Percentiles rank a stretch among this genome's conserved stretches.
Evolutionary conservation across 2,797 vertebrate species (phyloP).

Genomic region (Loriculus beryllinus): DNA sequence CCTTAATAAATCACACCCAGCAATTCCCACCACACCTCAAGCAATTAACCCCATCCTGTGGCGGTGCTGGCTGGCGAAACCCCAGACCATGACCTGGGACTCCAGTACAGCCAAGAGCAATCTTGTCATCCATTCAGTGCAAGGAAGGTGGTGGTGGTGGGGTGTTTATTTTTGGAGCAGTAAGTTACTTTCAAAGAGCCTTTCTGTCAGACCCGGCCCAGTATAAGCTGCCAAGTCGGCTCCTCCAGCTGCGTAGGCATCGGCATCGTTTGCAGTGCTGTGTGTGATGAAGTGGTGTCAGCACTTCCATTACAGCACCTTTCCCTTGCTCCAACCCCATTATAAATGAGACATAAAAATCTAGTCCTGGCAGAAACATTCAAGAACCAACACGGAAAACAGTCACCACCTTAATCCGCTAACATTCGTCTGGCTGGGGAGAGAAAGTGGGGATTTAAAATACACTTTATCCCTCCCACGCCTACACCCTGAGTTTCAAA

Average conservation of each 20-base stretch:
- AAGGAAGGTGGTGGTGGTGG: not conserved
- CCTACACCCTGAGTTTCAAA: slow-evolving; percentile 14
- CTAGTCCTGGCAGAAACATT: slow-evolving; percentile 7
- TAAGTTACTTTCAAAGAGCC: not conserved
- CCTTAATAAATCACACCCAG: not conserved
- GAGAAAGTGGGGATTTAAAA: not conserved
- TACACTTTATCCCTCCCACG: not conserved
- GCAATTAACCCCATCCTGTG: not conserved
- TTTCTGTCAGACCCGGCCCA: not conserved
- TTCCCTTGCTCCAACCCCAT: not conserved
- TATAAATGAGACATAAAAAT: slow-evolving; percentile 5
- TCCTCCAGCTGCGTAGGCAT: not conserved
- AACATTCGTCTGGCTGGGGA: not conserved
- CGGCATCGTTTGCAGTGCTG: not conserved
- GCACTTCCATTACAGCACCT: slow-evolving; percentile 19
- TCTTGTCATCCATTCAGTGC: not conserved
- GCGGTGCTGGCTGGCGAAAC: not conserved
- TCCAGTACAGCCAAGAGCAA: not conserved
- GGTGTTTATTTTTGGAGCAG: slow-evolving; percentile 16
- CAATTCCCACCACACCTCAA: not conserved
- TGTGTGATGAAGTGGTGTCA: not conserved
- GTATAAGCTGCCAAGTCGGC: not conserved
- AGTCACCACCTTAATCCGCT: not conserved
- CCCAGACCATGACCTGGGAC: not conserved
- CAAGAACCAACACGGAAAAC: not conserved